Evolutionary conservation across 2,113 vertebrate species (phyloP), one percentile per base, ranked within the genome.

Genomic region (Labrus mixtus): DNA sequence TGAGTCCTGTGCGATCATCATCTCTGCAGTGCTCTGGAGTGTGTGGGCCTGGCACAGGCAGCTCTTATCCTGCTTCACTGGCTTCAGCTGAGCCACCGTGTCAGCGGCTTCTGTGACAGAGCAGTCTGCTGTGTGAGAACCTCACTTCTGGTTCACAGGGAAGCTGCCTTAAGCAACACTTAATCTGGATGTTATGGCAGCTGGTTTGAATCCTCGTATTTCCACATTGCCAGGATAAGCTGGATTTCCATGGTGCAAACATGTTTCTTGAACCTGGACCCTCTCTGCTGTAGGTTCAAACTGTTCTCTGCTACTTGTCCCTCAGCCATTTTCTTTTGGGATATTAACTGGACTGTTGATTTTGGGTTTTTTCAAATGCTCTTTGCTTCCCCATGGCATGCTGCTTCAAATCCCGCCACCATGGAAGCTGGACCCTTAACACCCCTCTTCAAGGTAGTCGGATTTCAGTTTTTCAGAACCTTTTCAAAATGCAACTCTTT

Each of bases 361-460:
- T 86, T 68, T n/a, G 56, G 19, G 45, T 43, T 67, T 64, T 64
- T 25, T 69, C 22, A 56, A 67, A 83, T 82, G 79, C 36, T 77
- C 33, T 64, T 59, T 76, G 55, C 25, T 17, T 78, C 67, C 63
- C 55, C 79, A 95, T 95, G 94, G 92, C 92, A 78, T 95, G 93
- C 78, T 95, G 93, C 83, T 92, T 94, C 76, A 93, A 90, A 78
- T 90, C 89, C 60, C 76, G 13, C 70, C 84, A 74, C 59, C 80
- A 81, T 77, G 84, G 86, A 87, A 94, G 91, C 86, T 94, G 93
- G 93, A 92, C 89, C 33, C 92, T 83, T 59, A 88, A 69, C 58
- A 66, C 62, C n/a, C 64, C 78, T 76, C 60, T 76, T 60, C 68
- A 88, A 94, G 94, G 94, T 95, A 95, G 73, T 89, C n/a, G 1